Evolutionary conservation across 1,140 invertebrate genomes (phyloP).

Genomic region (Leptinotarsa defecta): DNA sequence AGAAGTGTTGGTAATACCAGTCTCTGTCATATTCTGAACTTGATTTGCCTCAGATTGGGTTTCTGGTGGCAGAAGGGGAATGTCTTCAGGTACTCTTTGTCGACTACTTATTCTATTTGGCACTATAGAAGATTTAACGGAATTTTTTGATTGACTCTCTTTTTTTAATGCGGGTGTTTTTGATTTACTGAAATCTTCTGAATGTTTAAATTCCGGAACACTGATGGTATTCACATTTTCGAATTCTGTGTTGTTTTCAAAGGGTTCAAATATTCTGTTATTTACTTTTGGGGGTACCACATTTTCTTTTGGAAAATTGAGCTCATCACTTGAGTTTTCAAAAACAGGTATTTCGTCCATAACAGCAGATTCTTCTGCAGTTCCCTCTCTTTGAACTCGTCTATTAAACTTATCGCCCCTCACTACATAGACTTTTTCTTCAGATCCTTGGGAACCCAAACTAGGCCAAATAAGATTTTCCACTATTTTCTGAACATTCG

Average conservation of each 20-base stretch:
- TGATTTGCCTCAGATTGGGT: constrained; percentile 11
- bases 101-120: neutral
- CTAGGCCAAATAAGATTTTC: constrained; percentile 41
- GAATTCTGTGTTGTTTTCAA: neutral
- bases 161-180: neutral
- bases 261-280: constrained; percentile 22
- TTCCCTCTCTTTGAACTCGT: neutral
- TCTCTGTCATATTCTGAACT: neutral
- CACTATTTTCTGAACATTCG: constrained; percentile 26
- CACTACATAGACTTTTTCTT: neutral
- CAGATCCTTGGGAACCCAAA: neutral
- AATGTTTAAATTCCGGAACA: neutral
- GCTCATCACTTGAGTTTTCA: neutral
- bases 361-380: neutral
- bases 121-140: neutral
- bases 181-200: neutral
- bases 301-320: neutral
- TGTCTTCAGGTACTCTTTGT: constrained; percentile 24
- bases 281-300: neutral
- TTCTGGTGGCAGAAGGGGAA: neutral
- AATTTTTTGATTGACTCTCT: neutral
- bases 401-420: neutral
- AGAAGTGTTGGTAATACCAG: constrained; percentile 14
- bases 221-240: neutral
- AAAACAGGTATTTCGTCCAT: neutral